phyloP scores from a whole-genome alignment of 2,888 invertebrate genomes.

The Dyspetes luteomarginatus region DNA sequence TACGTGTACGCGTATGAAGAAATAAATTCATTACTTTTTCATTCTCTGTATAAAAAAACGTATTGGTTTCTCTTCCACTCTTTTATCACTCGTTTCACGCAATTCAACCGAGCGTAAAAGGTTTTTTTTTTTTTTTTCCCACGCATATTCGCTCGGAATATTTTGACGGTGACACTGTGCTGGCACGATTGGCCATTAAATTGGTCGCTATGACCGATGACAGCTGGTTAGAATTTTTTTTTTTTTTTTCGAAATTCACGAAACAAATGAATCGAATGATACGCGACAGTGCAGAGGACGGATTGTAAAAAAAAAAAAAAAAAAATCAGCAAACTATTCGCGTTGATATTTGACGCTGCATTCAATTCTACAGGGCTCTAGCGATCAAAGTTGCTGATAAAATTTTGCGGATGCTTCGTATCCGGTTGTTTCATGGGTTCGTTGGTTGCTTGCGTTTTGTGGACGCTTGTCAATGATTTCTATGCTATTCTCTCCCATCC shows the following conservation, averaged over 20 bases:
- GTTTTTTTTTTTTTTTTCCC: not conserved
- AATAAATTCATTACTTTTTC: slow-evolving; percentile 25
- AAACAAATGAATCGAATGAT: slow-evolving; percentile 15
- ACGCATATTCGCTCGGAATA: not conserved
- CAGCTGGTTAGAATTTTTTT: not conserved
- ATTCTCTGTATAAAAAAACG: not conserved
- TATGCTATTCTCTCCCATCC: too few species aligned
- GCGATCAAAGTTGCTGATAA: slow-evolving; percentile 57
- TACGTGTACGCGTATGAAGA: slow-evolving; percentile 13
- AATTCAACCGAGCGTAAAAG: not conserved
- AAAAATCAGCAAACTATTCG: slow-evolving; percentile 24
- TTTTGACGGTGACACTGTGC: not conserved
- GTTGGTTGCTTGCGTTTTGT: slow-evolving; percentile 74
- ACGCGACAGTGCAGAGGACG: not conserved
- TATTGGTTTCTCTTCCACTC: not conserved
- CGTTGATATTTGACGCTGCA: slow-evolving; percentile 13
- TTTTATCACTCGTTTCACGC: slow-evolving; percentile 9
- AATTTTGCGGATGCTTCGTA: slow-evolving; percentile 80
- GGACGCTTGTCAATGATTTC: slow-evolving; percentile 59
- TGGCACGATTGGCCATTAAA: not conserved
- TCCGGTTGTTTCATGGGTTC: slow-evolving; percentile 80
- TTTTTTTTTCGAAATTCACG: slow-evolving; percentile 16
- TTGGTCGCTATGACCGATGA: not conserved
- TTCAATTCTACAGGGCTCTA: slow-evolving; percentile 21
- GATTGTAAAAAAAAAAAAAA: not conserved